phyloP scores from a whole-genome alignment of 2,888 invertebrate species.

The Scaptomyza polygonia region DNA sequence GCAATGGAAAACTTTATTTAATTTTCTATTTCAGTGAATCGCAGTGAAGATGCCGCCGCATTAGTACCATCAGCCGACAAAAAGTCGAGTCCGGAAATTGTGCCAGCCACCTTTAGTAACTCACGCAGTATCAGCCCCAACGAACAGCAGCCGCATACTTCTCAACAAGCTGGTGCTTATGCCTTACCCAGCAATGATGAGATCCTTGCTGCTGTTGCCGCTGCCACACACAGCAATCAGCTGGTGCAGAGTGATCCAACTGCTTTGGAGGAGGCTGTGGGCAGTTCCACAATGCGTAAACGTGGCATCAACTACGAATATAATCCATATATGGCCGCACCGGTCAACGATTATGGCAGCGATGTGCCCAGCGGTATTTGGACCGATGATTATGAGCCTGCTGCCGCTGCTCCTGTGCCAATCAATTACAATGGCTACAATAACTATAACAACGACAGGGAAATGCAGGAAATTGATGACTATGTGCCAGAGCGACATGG shows the following conservation, averaged over 20 bases:
- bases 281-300: slow-evolving; percentile 79
- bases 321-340: slow-evolving; percentile 61
- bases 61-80: slow-evolving; percentile 70
- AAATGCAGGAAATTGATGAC: slow-evolving; percentile 82
- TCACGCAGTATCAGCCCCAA: slow-evolving; percentile 39
- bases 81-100: slow-evolving; percentile 82
- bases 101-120: slow-evolving; percentile 79
- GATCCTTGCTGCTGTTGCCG: slow-evolving; percentile 80
- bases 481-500: slow-evolving; percentile 79
- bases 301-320: slow-evolving; percentile 81
- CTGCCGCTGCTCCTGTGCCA: slow-evolving; percentile 74
- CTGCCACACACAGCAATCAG: slow-evolving; percentile 74
- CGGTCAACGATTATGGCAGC: slow-evolving; percentile 51
- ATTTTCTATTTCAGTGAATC: slow-evolving; percentile 59
- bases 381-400: slow-evolving; percentile 82
- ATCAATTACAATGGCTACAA: slow-evolving; percentile 51
- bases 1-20: slow-evolving; percentile 54
- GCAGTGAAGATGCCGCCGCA: slow-evolving; percentile 47
- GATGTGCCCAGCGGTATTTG: slow-evolving; percentile 80
- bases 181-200: slow-evolving; percentile 75
- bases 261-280: slow-evolving; percentile 56
- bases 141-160: slow-evolving; percentile 20
- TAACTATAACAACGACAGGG: slow-evolving; percentile 67
- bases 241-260: slow-evolving; percentile 68
- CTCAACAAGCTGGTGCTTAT: slow-evolving; percentile 52